Base-by-base conservation (phyloP, 53 echinoderm and acorn worm species). In the Zoroaster sp. region DNA sequence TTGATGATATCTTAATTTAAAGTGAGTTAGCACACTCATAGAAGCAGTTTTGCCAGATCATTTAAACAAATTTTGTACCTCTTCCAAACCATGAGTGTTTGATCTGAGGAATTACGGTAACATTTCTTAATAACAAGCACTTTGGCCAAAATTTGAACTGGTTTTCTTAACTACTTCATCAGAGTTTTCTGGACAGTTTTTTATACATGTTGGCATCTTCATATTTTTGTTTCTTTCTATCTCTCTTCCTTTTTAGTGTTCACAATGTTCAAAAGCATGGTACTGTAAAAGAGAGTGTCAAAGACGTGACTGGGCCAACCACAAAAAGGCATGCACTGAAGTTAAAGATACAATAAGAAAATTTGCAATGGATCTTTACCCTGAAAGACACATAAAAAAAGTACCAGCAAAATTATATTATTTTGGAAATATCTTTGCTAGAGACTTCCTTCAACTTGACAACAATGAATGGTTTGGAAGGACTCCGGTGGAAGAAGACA, bases 201-300 rank as follows among this genome's bases (percentile, higher is more conserved):
- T 54, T 20, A 23, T 6, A 54, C n/a, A 2, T 54, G 6, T 12
- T 54, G 55, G n/a, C n/a, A n/a, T n/a, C 55, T 21, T 55, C 18
- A 25, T 6, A n/a, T 37, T 43, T 23, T 15, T 23, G 12, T 14
- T 32, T 18, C 3, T 67, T 40, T 32, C 1, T 72, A 8, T 72
- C 51, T 35, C 20, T 73, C 7, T 33, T 72, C 51, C 49, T 66
- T 51, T 71, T 46, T 70, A 91, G 91, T 91, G 91, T 51, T 20
- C 87, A 9, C 33, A 46, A 4, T 91, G 91, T 45, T 67, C 44
- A 49, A 45, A 70, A 5, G 77, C 54, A 5, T 83, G 75, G 73
- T 90, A 90, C 51, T 90, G 90, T 32, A 78, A 49, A 47, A 55
- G 17, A 17, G 35, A 67, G 40, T 91, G 91, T 34, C 91, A 91